A percentile compares a stretch with the other conserved stretches of the same genome.
phyloP scores from a whole-genome alignment of 1,140 invertebrate genomes.

The Stegodyphus dumicola region DNA sequence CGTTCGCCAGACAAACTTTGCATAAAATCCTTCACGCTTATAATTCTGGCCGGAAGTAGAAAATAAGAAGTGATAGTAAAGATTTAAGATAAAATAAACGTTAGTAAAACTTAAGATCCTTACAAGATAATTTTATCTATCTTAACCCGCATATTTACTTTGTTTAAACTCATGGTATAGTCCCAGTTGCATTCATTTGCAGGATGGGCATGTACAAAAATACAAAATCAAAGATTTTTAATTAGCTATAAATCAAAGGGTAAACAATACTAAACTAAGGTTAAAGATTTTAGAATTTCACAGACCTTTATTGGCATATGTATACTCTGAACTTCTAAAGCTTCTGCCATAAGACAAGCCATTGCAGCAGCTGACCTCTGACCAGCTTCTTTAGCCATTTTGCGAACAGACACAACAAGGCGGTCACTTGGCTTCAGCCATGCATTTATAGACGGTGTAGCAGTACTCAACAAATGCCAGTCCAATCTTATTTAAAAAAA shows the following conservation, averaged over 20 bases:
- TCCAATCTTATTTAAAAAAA: constrained; percentile 77
- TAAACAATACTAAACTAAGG: background rate
- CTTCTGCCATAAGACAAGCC: constrained; percentile 94
- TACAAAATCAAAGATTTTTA: background rate
- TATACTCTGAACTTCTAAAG: constrained; percentile 84
- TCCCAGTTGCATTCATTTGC: no score
- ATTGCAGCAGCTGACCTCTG: constrained; percentile 79
- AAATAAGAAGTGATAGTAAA: no score
- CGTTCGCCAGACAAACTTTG: no score
- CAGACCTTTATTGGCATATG: constrained; percentile 85
- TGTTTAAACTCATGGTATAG: no score
- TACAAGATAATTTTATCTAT: no score
- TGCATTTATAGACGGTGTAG: constrained; percentile 94
- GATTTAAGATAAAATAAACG: no score
- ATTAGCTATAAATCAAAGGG: background rate
- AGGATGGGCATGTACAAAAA: no score
- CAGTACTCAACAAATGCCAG: constrained; percentile 96
- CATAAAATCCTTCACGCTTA: no score
- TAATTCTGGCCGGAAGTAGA: no score
- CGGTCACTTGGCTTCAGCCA: constrained; percentile 97
- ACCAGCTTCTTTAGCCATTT: constrained; percentile 80
- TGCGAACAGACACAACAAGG: constrained; percentile 82
- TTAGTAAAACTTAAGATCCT: no score
- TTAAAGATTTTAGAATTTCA: background rate
- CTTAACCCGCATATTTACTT: no score